A percentile compares a stretch with the other conserved stretches of the same genome.
phyloP scores from a whole-genome alignment of 30 jellyfish, hydroid and myxozoan species.

The Mastigias papua region DNA sequence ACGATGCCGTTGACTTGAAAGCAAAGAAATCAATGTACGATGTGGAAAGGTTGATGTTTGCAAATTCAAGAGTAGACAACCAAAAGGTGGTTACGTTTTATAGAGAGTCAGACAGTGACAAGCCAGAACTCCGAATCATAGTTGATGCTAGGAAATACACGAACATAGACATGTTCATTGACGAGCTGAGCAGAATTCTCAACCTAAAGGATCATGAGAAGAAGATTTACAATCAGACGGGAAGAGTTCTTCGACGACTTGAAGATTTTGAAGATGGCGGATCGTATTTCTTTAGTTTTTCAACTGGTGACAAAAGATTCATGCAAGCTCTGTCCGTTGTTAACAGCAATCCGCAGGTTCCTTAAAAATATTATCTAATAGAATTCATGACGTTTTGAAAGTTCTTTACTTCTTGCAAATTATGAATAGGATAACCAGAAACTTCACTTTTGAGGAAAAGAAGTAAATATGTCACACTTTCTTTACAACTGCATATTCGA shows the following conservation, averaged over 20 bases:
- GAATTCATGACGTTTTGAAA: background rate
- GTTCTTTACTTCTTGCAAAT: background rate
- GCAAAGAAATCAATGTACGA: background rate
- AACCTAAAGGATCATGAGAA: slow-evolving; percentile 65
- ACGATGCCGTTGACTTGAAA: background rate
- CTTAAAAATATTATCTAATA: background rate
- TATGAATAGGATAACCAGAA: too few relatives aligned
- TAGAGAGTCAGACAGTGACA: slow-evolving; percentile 72
- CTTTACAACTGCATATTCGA: too few relatives aligned
- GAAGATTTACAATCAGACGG: slow-evolving; percentile 48
- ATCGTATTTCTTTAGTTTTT: slow-evolving; percentile 65
- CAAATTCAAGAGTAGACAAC: slow-evolving; percentile 29
- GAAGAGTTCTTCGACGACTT: slow-evolving; percentile 29
- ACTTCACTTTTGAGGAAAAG: too few relatives aligned
- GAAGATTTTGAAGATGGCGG: slow-evolving; percentile 87
- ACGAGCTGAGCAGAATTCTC: slow-evolving; percentile 63
- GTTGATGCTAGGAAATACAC: slow-evolving; percentile 60
- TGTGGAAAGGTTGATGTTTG: background rate
- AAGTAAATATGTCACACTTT: too few relatives aligned
- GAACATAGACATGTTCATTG: slow-evolving; percentile 44
- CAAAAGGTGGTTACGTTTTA: slow-evolving; percentile 79
- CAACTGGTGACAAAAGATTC: slow-evolving; percentile 39
- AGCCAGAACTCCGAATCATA: slow-evolving; percentile 74
- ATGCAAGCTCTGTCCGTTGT: slow-evolving; percentile 37
- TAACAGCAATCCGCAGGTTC: background rate